Conservation (phyloP, 2,797 vertebrate genomes). For the Setipinna tenuifilis region DNA sequence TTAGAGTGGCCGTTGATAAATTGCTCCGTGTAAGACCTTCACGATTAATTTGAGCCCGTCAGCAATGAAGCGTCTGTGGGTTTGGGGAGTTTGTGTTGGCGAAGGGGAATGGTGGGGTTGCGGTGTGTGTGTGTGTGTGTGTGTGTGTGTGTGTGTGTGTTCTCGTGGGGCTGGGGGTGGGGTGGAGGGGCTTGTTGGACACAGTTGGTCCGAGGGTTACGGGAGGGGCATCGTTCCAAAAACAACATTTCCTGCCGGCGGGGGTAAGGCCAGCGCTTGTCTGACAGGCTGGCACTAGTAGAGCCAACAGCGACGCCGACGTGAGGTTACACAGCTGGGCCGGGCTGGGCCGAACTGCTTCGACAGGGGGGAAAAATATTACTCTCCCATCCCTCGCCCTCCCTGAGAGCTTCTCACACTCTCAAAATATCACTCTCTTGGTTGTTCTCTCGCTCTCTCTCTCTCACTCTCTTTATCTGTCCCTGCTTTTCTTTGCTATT, state of each 20-base stretch:
- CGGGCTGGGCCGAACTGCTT: background rate
- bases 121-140: background rate
- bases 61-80: slow-evolving; percentile 55
- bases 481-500: background rate
- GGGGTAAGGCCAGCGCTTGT: slow-evolving; percentile 49
- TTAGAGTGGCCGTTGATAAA: slow-evolving; percentile 58
- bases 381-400: slow-evolving; percentile 40
- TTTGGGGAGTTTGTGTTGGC: slow-evolving; percentile 58
- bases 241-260: slow-evolving; percentile 55
- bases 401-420: background rate
- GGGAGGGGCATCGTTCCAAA: slow-evolving; percentile 51
- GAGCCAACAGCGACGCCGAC: slow-evolving; percentile 45
- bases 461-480: background rate
- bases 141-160: background rate
- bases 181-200: slow-evolving; percentile 9
- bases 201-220: slow-evolving; percentile 38
- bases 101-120: slow-evolving; percentile 7
- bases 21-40: slow-evolving; percentile 55
- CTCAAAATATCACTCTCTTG: slow-evolving; percentile 48
- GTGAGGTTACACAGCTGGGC: slow-evolving; percentile 56
- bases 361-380: slow-evolving; percentile 46
- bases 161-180: background rate
- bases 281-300: slow-evolving; percentile 57
- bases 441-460: background rate
- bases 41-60: slow-evolving; percentile 58